Evolutionary conservation across 2,797 vertebrate species (phyloP), one percentile per base, ranked within the genome.

Genomic region (Thaleichthys pacificus): DNA sequence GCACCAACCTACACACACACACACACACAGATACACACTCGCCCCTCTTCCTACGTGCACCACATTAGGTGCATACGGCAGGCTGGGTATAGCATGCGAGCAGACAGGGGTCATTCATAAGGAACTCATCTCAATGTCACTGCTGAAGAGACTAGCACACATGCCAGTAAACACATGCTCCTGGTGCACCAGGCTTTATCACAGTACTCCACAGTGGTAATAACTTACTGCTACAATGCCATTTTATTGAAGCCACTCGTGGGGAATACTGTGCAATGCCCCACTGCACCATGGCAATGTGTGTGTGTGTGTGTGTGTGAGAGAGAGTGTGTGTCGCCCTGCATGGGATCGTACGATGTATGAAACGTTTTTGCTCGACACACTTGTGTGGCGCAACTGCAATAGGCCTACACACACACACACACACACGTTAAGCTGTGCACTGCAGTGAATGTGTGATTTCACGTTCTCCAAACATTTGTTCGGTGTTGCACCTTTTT

Each of bases 261-360:
- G 70, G 28, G 75, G 26, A 77, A 77, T 77, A 77, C 58, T 80
- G 78, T 66, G n/a, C 77, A 79, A 60, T 82, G 80, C 68, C 79
- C 80, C 32, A 68, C 62, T 35, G 61, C 80, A 88, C 63, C 70
- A 71, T 80, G 77, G 77, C 83, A 88, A 73, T 76, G 67, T 57
- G 69, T 70, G 72, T 68, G 63, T 22, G 63, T 30, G 38, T 11
- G 63, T 21, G 35, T 14, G 64, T 22, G 64, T 11, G 26, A 14
- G 64, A 24, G 64, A 22, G 42, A 7, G 69, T 74, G 72, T 62
- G 69, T n/a, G 14, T 17, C 17, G 6, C 51, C 51, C 14, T 17
- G 19, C 51, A 54, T 17, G 51, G 19, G 3, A 17, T 21, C 22
- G 14, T 66, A 47, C 24, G 28, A 51, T 51, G 19, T 24, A 67